Percentiles rank a stretch among this genome's conserved stretches.
Conservation (phyloP, 2,888 invertebrate genomes). For the Bembecia ichneumoniformis region DNA sequence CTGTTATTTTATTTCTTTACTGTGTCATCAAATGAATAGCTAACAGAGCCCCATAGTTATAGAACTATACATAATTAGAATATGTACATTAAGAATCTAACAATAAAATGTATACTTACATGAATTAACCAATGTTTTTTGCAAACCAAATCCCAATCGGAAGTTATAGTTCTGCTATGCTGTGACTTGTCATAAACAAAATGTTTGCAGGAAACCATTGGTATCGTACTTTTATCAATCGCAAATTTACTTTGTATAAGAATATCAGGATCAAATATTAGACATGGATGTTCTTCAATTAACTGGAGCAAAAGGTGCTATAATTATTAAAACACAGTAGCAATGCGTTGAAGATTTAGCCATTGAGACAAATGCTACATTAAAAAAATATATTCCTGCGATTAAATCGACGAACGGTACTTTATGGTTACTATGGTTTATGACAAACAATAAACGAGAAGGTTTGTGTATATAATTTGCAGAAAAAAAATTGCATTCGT, state of each 20-base stretch:
- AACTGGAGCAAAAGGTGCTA: slow-evolving; percentile 22
- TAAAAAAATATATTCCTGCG: too few relatives aligned
- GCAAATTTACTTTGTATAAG: slow-evolving; percentile 22
- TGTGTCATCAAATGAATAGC: too few relatives aligned
- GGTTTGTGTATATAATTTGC: too few relatives aligned
- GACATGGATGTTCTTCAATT: slow-evolving; percentile 49
- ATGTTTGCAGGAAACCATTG: slow-evolving; percentile 40
- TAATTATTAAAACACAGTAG: background rate
- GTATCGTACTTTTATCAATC: slow-evolving; percentile 35
- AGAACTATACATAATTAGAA: too few relatives aligned
- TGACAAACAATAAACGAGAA: too few relatives aligned
- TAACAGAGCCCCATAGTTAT: too few relatives aligned
- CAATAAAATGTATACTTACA: slow-evolving; percentile 24
- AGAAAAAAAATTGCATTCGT: too few relatives aligned
- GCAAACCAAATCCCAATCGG: slow-evolving; percentile 78
- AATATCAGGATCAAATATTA: slow-evolving; percentile 54
- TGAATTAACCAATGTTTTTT: slow-evolving; percentile 69
- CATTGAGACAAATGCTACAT: too few relatives aligned
- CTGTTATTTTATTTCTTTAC: too few relatives aligned
- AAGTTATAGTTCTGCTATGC: slow-evolving; percentile 75
- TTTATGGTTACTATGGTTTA: too few relatives aligned
- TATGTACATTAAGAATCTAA: too few relatives aligned
- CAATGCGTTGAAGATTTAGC: background rate
- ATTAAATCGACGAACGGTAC: too few relatives aligned
- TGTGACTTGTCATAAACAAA: slow-evolving; percentile 70